These are phyloP conservation scores for Uria lomvia DNA, from an alignment of 2,113 vertebrate species.

Conservation along the genomic window DNA sequence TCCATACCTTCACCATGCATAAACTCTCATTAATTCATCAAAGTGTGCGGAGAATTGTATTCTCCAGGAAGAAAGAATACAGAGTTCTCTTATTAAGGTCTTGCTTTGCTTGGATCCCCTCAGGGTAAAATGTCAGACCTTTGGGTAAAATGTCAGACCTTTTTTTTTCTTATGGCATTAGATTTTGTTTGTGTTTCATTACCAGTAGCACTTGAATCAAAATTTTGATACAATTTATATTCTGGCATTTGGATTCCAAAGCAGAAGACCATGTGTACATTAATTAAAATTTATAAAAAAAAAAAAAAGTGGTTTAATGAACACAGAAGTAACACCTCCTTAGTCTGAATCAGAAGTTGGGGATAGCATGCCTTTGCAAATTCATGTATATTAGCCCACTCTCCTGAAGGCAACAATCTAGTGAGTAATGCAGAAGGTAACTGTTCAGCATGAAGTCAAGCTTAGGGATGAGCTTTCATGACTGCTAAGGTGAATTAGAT, in stretches of 20 bases:
- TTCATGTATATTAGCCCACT: neutral
- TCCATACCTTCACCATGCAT: neutral
- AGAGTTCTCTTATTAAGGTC: neutral
- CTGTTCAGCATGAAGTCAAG: neutral
- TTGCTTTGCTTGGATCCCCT: neutral
- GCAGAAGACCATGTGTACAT: neutral
- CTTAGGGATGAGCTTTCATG: neutral
- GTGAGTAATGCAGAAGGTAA: neutral
- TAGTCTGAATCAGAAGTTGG: constrained; percentile 27
- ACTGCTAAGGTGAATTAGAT: neutral
- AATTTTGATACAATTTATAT: constrained; percentile 6
- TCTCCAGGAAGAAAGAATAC: neutral
- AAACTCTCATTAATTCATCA: neutral
- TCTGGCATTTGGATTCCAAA: neutral
- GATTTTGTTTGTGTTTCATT: constrained; percentile 40
- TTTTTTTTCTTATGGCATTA: neutral
- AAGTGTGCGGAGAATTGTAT: neutral
- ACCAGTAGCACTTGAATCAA: neutral
- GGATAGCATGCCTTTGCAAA: neutral
- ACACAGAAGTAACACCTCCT: constrained; percentile 23
- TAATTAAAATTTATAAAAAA: neutral
- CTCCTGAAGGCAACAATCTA: constrained; percentile 8
- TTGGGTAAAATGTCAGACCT: neutral
- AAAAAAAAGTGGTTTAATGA: neutral
- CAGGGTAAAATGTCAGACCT: neutral